These are phyloP conservation scores for Phoenoteleia sp. DNA, from an alignment of 2,888 invertebrate genomes.

Conservation along the genomic window DNA sequence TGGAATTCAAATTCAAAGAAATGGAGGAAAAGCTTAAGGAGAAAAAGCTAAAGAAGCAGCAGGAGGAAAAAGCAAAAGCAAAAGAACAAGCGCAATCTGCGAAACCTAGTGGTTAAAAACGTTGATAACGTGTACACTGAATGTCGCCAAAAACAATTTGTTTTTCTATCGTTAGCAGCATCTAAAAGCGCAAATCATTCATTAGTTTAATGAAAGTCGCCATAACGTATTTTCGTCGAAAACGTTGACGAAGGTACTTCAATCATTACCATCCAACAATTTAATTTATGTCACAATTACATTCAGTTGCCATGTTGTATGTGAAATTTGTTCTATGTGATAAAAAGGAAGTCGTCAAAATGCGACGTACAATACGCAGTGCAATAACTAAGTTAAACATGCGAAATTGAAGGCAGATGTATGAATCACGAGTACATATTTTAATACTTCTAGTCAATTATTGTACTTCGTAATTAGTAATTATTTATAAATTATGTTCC, in stretches of 20 bases:
- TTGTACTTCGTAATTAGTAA: too few relatives aligned
- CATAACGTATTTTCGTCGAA: too few relatives aligned
- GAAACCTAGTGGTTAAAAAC: not conserved
- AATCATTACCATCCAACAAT: not conserved
- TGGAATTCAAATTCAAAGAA: constrained; percentile 94
- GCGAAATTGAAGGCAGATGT: not conserved
- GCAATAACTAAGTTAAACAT: too few relatives aligned
- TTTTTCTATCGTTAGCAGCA: too few relatives aligned
- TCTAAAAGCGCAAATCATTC: too few relatives aligned
- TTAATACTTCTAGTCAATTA: constrained; percentile 82
- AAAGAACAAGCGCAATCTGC: constrained; percentile 9
- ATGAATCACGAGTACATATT: constrained; percentile 73
- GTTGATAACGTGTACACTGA: not conserved
- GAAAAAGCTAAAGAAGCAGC: constrained; percentile 87
- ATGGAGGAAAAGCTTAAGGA: constrained; percentile 94
- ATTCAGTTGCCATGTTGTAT: constrained; percentile 51
- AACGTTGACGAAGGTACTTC: too few relatives aligned
- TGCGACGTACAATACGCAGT: constrained; percentile 26
- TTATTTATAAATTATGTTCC: constrained; percentile 20
- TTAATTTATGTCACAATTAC: not conserved
- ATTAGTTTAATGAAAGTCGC: too few relatives aligned
- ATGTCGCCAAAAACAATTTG: too few relatives aligned
- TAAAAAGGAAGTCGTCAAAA: constrained; percentile 14
- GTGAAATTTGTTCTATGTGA: constrained; percentile 28
- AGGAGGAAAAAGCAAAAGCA: constrained; percentile 82